A percentile compares a stretch with the other conserved stretches of the same genome.
Conservation (phyloP, 1,140 invertebrate genomes). For the Papilio glaucus region DNA sequence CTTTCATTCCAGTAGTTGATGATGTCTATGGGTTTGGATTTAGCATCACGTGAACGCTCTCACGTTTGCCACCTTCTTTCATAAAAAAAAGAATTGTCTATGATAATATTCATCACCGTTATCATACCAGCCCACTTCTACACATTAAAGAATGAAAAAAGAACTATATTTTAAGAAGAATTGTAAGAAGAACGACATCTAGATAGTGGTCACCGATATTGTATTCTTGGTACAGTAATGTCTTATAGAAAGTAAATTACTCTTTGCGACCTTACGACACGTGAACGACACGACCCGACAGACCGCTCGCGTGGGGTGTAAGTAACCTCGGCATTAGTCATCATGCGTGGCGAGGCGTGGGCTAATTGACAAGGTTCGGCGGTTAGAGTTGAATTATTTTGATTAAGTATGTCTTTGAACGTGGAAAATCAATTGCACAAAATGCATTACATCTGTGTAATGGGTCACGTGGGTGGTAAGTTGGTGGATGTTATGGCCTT, state of each 20-base stretch:
- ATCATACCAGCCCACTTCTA: too few relatives aligned
- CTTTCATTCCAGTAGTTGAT: too few relatives aligned
- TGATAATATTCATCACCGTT: too few relatives aligned
- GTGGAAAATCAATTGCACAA: conserved; percentile 10
- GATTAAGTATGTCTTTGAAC: not conserved
- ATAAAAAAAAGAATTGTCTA: too few relatives aligned
- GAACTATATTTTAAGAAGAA: too few relatives aligned
- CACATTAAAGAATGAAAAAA: too few relatives aligned
- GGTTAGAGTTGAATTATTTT: not conserved
- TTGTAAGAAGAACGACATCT: too few relatives aligned
- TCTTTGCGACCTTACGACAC: conserved; percentile 3
- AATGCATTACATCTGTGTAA: not conserved
- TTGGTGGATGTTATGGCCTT: conserved; percentile 3
- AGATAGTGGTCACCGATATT: too few relatives aligned
- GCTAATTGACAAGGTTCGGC: conserved; percentile 28
- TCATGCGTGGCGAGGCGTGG: conserved; percentile 31
- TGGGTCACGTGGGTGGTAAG: not conserved
- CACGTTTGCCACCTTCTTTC: too few relatives aligned
- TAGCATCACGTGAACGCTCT: too few relatives aligned
- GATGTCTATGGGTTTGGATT: too few relatives aligned
- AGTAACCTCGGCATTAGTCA: conserved; percentile 41
- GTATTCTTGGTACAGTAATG: too few relatives aligned
- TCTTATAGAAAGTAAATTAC: not conserved
- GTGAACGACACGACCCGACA: not conserved
- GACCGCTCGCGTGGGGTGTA: conserved; percentile 6